Conservation (phyloP, 1,140 invertebrate species). For the Caenorhabditis tropicalis region DNA sequence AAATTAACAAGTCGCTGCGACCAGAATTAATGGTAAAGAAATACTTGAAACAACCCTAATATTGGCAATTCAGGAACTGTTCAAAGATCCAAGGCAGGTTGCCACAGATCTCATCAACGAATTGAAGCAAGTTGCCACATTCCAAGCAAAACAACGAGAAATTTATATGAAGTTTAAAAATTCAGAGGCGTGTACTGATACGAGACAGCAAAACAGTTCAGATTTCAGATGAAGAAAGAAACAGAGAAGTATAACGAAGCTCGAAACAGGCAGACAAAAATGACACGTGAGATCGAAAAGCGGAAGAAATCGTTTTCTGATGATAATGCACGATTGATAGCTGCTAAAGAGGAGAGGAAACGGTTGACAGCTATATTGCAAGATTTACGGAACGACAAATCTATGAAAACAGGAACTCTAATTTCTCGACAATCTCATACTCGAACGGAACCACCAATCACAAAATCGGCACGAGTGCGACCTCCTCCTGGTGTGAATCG, state of each 20-base stretch:
- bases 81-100: neutral
- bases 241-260: neutral
- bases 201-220: neutral
- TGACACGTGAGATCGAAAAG: neutral
- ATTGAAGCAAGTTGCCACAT: neutral
- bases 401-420: neutral
- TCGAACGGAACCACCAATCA: neutral
- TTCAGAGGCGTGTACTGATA: neutral
- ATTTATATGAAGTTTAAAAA: slow-evolving; percentile 21
- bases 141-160: slow-evolving; percentile 10
- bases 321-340: neutral
- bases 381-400: neutral
- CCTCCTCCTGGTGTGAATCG: neutral
- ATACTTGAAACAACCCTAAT: neutral
- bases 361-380: neutral
- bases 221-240: neutral
- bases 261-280: neutral
- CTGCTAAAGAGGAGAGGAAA: neutral
- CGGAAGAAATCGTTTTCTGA: neutral
- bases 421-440: neutral
- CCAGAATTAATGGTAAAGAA: slow-evolving; percentile 3
- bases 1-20: neutral
- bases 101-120: neutral
- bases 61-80: neutral
- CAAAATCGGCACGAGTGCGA: neutral